Percentiles rank a stretch among this genome's conserved stretches.
phyloP scores from a whole-genome alignment of 1,140 invertebrate genomes.

The Melitaea cinxia region DNA sequence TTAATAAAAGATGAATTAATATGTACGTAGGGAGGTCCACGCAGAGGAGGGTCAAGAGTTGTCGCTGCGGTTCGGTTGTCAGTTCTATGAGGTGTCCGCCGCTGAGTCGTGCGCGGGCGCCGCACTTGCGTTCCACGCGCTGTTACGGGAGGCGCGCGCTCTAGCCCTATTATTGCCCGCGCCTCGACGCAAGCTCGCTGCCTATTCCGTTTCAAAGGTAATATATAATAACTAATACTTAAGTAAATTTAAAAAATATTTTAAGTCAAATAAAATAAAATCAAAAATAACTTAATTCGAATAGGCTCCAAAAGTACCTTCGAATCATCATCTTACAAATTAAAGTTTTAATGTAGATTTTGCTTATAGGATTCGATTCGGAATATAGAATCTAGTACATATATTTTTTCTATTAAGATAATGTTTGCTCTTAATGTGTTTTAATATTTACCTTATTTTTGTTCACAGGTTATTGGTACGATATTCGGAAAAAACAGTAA shows the following conservation, averaged over 20 bases:
- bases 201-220: conserved; percentile 90
- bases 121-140: conserved; percentile 89
- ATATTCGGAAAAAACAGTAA: conserved; percentile 90
- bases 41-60: conserved; percentile 91
- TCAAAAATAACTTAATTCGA: no score
- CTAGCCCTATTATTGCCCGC: conserved; percentile 86
- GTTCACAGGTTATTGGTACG: conserved; percentile 85
- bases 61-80: conserved; percentile 89
- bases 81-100: conserved; percentile 93
- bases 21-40: conserved; percentile 84
- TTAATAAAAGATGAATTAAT: no score
- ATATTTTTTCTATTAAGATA: not conserved
- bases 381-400: no score
- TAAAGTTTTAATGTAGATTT: no score
- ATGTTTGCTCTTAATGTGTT: not conserved
- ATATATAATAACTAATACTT: not conserved
- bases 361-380: no score
- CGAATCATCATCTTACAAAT: no score
- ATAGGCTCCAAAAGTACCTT: no score
- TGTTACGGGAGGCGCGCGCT: conserved; percentile 87
- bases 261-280: no score
- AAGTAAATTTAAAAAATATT: no score
- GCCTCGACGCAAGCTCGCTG: conserved; percentile 87
- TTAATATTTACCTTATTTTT: conserved; percentile 29
- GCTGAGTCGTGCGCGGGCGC: conserved; percentile 91